Percentiles rank a stretch among this genome's conserved stretches.
These are phyloP conservation scores for Apogon talboti DNA, from an alignment of 2,797 vertebrate species.

Conservation along the genomic window DNA sequence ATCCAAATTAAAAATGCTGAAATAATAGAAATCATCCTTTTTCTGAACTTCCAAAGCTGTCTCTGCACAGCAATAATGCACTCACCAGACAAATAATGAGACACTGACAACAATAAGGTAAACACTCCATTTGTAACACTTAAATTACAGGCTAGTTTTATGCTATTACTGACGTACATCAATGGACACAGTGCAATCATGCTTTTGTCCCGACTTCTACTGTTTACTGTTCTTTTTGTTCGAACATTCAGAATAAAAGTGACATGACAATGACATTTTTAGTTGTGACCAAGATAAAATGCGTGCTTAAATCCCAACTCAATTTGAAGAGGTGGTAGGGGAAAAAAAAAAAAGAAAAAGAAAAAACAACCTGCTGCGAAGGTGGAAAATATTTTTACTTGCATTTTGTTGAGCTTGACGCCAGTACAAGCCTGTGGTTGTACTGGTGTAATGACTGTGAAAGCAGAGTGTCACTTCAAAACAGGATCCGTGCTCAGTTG, in stretches of 20 bases:
- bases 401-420: background rate
- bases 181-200: background rate
- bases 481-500: constrained; percentile 8
- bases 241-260: background rate
- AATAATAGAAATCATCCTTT: constrained; percentile 13
- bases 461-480: constrained; percentile 12
- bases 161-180: constrained; percentile 4
- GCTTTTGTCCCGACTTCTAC: constrained; percentile 3
- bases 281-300: background rate
- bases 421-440: background rate
- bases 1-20: constrained; percentile 15
- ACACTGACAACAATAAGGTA: constrained; percentile 28
- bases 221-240: constrained; percentile 6
- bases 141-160: constrained; percentile 14
- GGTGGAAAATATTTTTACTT: too few species aligned
- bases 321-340: too few species aligned
- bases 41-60: background rate
- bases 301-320: too few species aligned
- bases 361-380: too few species aligned
- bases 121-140: constrained; percentile 19
- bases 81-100: constrained; percentile 26
- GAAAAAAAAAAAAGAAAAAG: too few species aligned
- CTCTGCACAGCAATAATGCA: constrained; percentile 12
- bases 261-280: background rate
- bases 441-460: background rate